Conservation (phyloP, 1,140 invertebrate genomes). For the Trinorchestia longiramus region DNA sequence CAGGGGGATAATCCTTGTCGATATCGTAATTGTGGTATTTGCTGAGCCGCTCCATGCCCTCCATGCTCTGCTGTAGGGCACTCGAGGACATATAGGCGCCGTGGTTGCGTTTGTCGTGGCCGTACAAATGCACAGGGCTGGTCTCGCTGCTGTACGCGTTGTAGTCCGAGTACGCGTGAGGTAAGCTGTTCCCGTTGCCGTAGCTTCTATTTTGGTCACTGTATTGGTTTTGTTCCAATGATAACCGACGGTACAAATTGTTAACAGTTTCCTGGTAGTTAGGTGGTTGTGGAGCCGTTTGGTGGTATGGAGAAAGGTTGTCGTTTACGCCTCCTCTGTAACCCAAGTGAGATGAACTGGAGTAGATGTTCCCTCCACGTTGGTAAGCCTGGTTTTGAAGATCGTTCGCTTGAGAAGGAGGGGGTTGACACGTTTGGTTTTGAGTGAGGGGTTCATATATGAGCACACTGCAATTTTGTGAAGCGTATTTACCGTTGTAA, state of each 20-base stretch:
- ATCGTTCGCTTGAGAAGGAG: background rate
- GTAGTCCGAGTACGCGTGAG: conserved; percentile 9
- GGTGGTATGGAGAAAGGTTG: conserved; percentile 18
- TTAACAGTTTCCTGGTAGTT: conserved; percentile 40
- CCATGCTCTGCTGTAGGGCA: background rate
- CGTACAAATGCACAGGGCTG: conserved; percentile 38
- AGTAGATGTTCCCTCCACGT: background rate
- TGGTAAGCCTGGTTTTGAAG: conserved; percentile 7
- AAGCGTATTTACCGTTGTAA: background rate
- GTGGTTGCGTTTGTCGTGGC: background rate
- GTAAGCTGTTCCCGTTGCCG: conserved; percentile 10
- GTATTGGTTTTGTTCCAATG: background rate
- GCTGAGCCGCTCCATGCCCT: conserved; percentile 13
- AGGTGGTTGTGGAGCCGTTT: conserved; percentile 11
- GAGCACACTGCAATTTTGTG: conserved; percentile 9
- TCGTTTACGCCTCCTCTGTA: conserved; percentile 17
- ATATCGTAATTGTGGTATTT: conserved; percentile 50
- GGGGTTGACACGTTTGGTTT: conserved; percentile 22
- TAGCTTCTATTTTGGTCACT: conserved; percentile 10
- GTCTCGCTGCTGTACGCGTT: conserved; percentile 48
- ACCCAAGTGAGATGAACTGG: conserved; percentile 17
- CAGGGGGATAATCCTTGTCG: conserved; percentile 47
- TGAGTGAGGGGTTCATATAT: conserved; percentile 37
- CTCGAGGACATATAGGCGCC: background rate
- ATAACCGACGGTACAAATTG: conserved; percentile 20